Evolutionary conservation across 2,888 invertebrate genomes (phyloP), one percentile per base, ranked within the genome.

Genomic region (Phanerotoma sp.): DNA sequence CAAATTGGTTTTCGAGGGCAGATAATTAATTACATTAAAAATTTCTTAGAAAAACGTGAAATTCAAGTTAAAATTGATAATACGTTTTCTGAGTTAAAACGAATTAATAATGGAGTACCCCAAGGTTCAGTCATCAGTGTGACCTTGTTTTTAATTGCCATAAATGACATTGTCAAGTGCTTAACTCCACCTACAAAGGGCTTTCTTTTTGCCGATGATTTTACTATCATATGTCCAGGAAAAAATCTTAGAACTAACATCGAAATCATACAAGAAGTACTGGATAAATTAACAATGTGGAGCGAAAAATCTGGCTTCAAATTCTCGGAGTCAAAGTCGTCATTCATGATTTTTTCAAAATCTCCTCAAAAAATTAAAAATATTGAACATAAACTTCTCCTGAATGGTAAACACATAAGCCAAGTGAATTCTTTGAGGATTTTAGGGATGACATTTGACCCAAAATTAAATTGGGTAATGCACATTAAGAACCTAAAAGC

Each of bases 61-160:
- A 46, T 55, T 2, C 22, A 50, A 16, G 57, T 55, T 5, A 28
- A 50, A 4, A 18, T 52, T 15, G 46, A 42, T 2, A 11, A 30
- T 4, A 20, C 2, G 7, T 10, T 46, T 3, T 54, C 52, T 9
- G 13, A 16, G 1, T 9, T 21, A 16, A 54, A 13, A 1, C 0
- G 6, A 35, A 30, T 54, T 5, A 41, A 57, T 48, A 63, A 62
- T 20, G 57, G 60, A 1, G 54, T 61, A 10, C 58, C 63, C 38
- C 59, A 64, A 48, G 62, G 63, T 0, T 59, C 62, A 7, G 47
- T 60, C 13, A 20, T 62, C 1, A 60, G 60, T 40, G 56, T 56
- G 1, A 60, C 57, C 4, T n/a, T 62, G 16, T 64, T 65, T 30
- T 32, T 61, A 13, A 53, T 61, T 22, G 62, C 55, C 5, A 57